A percentile compares a stretch with the other conserved stretches of the same genome.
phyloP scores from a whole-genome alignment of 2,113 vertebrate species.

The Cynocephalus volans region DNA sequence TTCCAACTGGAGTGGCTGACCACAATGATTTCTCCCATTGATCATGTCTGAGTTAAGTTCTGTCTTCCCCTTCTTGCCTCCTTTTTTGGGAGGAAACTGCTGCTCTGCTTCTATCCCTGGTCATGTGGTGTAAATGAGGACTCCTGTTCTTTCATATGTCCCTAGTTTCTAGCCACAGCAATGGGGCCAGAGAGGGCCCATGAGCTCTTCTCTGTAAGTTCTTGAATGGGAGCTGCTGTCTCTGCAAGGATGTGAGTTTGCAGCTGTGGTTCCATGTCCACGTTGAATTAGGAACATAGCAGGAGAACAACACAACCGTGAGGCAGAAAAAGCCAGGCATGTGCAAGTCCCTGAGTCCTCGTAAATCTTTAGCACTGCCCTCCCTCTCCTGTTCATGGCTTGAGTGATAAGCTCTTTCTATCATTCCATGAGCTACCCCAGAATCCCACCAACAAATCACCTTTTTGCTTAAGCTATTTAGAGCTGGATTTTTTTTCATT shows the following conservation, averaged over 20 bases:
- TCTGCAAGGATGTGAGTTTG: neutral
- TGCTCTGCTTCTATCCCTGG: neutral
- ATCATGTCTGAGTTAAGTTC: neutral
- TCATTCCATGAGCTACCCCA: neutral
- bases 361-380: neutral
- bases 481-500: neutral
- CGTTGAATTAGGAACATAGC: neutral
- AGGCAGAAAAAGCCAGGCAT: neutral
- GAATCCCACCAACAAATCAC: neutral
- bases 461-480: neutral
- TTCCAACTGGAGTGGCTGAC: neutral
- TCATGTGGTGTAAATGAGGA: neutral
- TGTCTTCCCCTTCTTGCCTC: neutral
- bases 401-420: neutral
- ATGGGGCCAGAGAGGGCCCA: neutral
- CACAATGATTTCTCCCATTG: neutral
- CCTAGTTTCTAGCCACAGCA: neutral
- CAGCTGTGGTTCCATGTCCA: neutral
- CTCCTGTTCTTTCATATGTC: neutral
- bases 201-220: neutral
- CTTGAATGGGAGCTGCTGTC: neutral
- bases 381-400: neutral
- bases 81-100: neutral
- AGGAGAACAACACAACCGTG: neutral
- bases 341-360: neutral